Percentiles rank a stretch among this genome's conserved stretches.
These are phyloP conservation scores for Podargus strigoides DNA, from an alignment of 2,797 vertebrate species.

Conservation along the genomic window DNA sequence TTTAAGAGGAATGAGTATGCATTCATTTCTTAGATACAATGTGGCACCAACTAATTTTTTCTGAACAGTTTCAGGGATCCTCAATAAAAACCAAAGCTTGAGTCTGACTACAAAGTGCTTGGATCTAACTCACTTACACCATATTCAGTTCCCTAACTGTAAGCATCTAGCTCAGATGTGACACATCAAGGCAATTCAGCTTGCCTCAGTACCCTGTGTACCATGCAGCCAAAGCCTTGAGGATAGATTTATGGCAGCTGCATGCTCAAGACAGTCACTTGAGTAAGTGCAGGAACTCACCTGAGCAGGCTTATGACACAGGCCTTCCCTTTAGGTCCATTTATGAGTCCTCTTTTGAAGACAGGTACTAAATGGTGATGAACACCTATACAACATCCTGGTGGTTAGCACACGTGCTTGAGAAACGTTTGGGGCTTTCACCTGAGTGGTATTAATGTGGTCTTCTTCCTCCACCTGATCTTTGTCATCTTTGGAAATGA, in stretches of 20 bases:
- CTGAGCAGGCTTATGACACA: background rate
- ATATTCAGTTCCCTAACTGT: background rate
- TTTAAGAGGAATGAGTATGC: background rate
- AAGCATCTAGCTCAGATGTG: background rate
- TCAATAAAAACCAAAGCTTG: background rate
- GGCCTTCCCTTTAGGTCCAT: background rate
- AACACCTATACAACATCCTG: no score
- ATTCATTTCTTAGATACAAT: background rate
- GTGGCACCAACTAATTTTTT: background rate
- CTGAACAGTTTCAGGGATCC: background rate
- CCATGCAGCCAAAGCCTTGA: accelerated
- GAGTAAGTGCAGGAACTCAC: background rate
- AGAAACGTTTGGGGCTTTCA: background rate
- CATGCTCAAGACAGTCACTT: background rate
- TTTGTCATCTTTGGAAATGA: background rate
- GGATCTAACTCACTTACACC: background rate
- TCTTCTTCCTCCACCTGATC: background rate
- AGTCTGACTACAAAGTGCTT: background rate
- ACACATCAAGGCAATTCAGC: background rate
- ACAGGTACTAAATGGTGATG: background rate
- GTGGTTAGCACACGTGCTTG: background rate
- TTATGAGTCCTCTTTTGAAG: background rate
- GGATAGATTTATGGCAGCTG: background rate
- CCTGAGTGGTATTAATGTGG: accelerated
- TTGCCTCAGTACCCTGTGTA: background rate